phyloP scores from a whole-genome alignment of 2,888 invertebrate genomes.

The Amblyjoppa fuscipennis region DNA sequence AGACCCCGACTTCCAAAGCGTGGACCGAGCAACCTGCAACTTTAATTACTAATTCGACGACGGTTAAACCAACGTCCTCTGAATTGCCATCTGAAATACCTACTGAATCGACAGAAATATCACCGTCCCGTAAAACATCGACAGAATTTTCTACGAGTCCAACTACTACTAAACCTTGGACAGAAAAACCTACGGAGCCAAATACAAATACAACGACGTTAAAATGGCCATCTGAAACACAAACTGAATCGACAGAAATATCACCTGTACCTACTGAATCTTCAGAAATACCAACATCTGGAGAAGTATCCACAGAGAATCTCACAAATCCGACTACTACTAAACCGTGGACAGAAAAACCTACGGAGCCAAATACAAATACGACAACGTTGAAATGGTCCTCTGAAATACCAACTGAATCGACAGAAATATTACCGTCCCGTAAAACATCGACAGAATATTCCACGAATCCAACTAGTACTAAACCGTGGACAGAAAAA shows the following conservation, averaged over 20 bases:
- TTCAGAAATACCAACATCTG: background rate
- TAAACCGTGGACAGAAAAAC: background rate
- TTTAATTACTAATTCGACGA: background rate
- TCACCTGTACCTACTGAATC: too few species aligned
- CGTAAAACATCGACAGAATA: too few species aligned
- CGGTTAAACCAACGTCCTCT: background rate
- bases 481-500: too few species aligned
- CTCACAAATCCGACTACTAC: background rate
- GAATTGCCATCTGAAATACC: background rate
- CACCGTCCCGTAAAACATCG: background rate
- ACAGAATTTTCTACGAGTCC: background rate
- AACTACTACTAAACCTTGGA: background rate
- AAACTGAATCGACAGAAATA: background rate
- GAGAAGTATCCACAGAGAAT: slow-evolving; percentile 1
- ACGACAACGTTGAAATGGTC: background rate
- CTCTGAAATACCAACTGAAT: background rate
- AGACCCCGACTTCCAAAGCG: background rate
- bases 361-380: background rate
- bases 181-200: slow-evolving; percentile 2
- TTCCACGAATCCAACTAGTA: too few species aligned
- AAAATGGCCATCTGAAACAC: background rate
- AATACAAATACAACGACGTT: background rate
- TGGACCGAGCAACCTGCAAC: background rate
- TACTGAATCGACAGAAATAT: background rate
- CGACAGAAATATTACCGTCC: too few species aligned